These are phyloP conservation scores for Ectobius pallidus DNA, from an alignment of 2,888 invertebrate genomes.

Conservation along the genomic window DNA sequence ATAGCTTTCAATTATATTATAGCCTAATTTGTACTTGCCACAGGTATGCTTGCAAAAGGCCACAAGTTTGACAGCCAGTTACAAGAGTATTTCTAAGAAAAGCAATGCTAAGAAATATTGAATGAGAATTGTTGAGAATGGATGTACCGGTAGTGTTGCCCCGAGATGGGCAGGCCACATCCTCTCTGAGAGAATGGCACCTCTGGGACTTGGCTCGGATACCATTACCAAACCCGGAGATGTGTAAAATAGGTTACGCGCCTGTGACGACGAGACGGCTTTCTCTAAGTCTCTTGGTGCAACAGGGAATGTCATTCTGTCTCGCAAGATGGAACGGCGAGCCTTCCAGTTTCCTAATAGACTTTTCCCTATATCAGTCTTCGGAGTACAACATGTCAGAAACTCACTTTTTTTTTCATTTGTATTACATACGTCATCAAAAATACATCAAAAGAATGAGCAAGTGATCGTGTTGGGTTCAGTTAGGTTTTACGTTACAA, in stretches of 20 bases:
- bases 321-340: neutral
- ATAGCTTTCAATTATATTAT: too few species aligned
- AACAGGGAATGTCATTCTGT: neutral
- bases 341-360: neutral
- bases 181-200: conserved; percentile 15
- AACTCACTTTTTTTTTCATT: too few species aligned
- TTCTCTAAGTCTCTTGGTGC: neutral
- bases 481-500: too few species aligned
- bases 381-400: too few species aligned
- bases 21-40: too few species aligned
- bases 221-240: conserved; percentile 53
- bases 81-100: too few species aligned
- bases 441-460: too few species aligned
- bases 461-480: too few species aligned
- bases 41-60: too few species aligned
- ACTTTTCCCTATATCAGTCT: neutral
- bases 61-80: too few species aligned
- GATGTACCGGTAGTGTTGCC: neutral
- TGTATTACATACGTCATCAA: too few species aligned
- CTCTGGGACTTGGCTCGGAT: conserved; percentile 18
- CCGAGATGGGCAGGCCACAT: conserved; percentile 8
- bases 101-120: neutral
- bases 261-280: conserved; percentile 42
- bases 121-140: neutral
- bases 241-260: conserved; percentile 59